Evolutionary conservation across 2,113 vertebrate species (phyloP), one percentile per base, ranked within the genome.

Genomic region (Mesembrinibis cayennensis): DNA sequence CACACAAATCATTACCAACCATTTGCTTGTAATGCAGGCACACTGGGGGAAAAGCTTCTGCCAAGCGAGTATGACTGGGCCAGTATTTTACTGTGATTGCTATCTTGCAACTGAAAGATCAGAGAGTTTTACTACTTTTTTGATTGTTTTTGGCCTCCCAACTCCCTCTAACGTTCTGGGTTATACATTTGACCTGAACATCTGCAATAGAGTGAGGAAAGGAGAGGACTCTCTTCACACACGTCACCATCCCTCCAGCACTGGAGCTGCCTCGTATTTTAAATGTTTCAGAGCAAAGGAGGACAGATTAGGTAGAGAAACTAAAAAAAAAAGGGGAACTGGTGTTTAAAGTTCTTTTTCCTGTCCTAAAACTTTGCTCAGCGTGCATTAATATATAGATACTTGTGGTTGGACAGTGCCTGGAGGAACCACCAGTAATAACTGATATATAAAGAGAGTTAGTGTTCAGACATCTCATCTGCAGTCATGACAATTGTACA

Each of bases 1-100:
- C 73, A 89, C 91, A 93, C 94, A 97, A 96, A 97, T 97, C 93
- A 88, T 96, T 97, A 97, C 72, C 91, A 95, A 74, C 78, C 83
- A 81, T 94, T 97, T 94, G 50, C 93, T 87, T 93, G 81, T 93
- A 92, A 85, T 58, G 44, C 77, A 87, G 83, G 38, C 72, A 77
- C 82, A 19, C 82, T 29, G 42, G 77, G 73, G 89, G 76, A 90
- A 89, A 73, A 55, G 13, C 26, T 88, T 79, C 76, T 94, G 91
- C 89, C 84, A 96, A 91, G 76, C 3, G 6, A 76, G 13, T 85
- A 81, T 69, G 80, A 80, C 62, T 71, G 42, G 91, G 50, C 44
- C 38, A 74, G 59, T 83, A 50, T 90, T 81, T 88, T 91, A 76
- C 44, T 85, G 49, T 58, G 50, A 83, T 47, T 91, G 42, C 50